phyloP scores from a whole-genome alignment of 2,797 vertebrate species.

The Anguilla marmorata region DNA sequence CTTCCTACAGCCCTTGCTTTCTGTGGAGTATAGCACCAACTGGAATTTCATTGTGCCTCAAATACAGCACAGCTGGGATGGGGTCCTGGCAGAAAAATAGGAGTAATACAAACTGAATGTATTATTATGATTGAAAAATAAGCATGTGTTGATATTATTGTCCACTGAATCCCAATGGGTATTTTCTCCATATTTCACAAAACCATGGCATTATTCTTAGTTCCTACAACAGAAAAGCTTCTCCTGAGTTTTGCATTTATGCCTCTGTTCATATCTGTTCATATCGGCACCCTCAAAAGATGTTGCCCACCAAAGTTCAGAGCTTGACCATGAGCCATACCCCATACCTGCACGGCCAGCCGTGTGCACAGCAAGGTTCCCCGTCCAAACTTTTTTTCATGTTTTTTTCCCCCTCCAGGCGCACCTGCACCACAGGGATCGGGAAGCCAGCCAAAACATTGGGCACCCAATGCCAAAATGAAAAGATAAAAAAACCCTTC shows the following conservation, averaged over 20 bases:
- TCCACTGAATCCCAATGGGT: background rate
- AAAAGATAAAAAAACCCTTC: constrained; percentile 39
- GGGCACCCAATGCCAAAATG: constrained; percentile 40
- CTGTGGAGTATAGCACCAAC: background rate
- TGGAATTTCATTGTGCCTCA: background rate
- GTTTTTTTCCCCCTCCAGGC: constrained; percentile 31
- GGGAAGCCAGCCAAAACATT: constrained; percentile 32
- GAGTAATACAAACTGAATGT: background rate
- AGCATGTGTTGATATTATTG: constrained; percentile 20
- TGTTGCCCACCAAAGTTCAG: background rate
- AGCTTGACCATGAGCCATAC: background rate
- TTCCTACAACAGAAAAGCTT: background rate
- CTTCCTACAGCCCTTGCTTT: background rate
- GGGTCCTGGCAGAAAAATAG: background rate
- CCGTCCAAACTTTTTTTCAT: constrained; percentile 35
- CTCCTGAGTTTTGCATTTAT: background rate
- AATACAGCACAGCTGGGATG: background rate
- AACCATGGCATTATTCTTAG: background rate
- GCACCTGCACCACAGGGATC: constrained; percentile 43
- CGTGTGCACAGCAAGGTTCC: constrained; percentile 34
- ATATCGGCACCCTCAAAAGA: background rate
- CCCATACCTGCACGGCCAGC: constrained; percentile 26
- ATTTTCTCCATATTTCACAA: background rate
- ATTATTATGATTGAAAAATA: background rate
- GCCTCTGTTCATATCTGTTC: background rate